Percentiles rank a stretch among this genome's conserved stretches.
Evolutionary conservation across 1,140 invertebrate genomes (phyloP).

Genomic region (Varroa destructor): DNA sequence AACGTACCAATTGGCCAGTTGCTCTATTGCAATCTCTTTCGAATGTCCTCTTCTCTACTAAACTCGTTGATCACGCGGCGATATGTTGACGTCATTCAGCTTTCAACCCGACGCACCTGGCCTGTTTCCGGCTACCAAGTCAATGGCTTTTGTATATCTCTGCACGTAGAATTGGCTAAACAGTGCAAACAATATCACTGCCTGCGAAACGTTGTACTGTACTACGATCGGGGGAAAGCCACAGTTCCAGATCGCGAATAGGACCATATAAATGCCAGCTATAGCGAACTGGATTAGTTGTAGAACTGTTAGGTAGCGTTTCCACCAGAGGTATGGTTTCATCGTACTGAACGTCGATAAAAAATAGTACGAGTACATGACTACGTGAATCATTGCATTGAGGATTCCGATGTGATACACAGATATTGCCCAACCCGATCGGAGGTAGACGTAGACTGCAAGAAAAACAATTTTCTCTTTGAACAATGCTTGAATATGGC

Average conservation of each 20-base stretch:
- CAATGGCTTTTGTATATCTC: background rate
- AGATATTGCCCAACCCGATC: background rate
- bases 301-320: constrained; percentile 75
- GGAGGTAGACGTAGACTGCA: constrained; percentile 1
- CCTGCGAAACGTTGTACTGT: constrained; percentile 1
- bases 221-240: constrained; percentile 18
- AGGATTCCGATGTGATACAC: constrained; percentile 49
- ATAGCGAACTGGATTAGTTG: constrained; percentile 46
- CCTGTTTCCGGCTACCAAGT: too few relatives aligned
- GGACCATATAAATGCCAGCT: background rate
- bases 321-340: constrained; percentile 76
- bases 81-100: too few relatives aligned
- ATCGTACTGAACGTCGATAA: constrained; percentile 69
- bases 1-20: too few relatives aligned
- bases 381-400: constrained; percentile 74
- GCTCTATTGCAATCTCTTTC: too few relatives aligned
- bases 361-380: constrained; percentile 86
- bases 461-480: constrained; percentile 43
- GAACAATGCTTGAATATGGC: constrained; percentile 39
- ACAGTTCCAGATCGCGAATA: constrained; percentile 3
- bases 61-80: too few relatives aligned
- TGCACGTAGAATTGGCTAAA: background rate
- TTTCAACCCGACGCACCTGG: too few relatives aligned
- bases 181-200: background rate
- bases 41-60: too few relatives aligned